Evolutionary conservation across 2,113 vertebrate species (phyloP), one percentile per base, ranked within the genome.

Genomic region (Otolemur garnettii): DNA sequence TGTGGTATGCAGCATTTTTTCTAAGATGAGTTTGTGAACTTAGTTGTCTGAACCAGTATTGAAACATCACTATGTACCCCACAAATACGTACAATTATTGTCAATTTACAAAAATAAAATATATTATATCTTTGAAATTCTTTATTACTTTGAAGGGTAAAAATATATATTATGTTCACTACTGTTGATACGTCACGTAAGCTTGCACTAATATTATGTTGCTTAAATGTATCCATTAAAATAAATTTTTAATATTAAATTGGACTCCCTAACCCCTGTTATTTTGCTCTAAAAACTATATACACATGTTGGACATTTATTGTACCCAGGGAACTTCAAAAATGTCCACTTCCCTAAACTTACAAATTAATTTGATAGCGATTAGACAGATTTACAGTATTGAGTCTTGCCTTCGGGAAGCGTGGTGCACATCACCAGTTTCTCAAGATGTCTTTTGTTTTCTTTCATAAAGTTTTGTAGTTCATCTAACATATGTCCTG

Each of bases 61-160:
- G 62, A 64, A 64, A 64, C 24, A 64, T 64, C 62, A 64, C 62
- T 64, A 64, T 28, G 24, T 13, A 64, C 62, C 62, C 24, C 62
- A 64, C 12, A 26, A 13, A 64, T 28, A 28, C 28, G 10, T 64
- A 64, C 24, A 64, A 64, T 28, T 28, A 64, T 64, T 64, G 62
- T 28, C 24, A 28, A 64, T 28, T 28, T 12, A 64, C 26, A 55
- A 64, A 64, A 28, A 60, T 64, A 64, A 64, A 64, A 86, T 86
- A 59, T 72, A 59, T 72, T 89, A 57, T 81, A 24, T 7, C n/a
- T 86, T 77, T 81, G 22, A 90, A 81, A 87, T 69, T 53, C 11
- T 91, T 87, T 68, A 87, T 75, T 26, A 96, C 33, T n/a, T 57
- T 81, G 57, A 81, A 96, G 55, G 42, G 5, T 13, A 66, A 88